These are phyloP conservation scores for Pollenia labialis DNA, from an alignment of 2,888 invertebrate genomes.

Conservation along the genomic window DNA sequence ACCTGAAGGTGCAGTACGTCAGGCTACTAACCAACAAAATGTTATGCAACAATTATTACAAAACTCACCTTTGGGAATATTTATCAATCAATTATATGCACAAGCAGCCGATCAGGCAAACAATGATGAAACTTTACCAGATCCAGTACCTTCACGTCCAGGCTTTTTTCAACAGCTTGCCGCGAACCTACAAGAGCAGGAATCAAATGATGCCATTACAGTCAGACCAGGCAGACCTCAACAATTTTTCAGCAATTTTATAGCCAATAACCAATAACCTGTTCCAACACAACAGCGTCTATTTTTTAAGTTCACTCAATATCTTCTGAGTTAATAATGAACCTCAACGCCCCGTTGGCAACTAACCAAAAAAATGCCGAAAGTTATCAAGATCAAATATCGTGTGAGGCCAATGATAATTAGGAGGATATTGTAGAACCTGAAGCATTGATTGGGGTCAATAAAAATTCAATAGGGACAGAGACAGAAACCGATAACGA, in stretches of 20 bases:
- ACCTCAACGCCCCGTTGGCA: neutral
- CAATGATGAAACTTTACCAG: slow-evolving; percentile 73
- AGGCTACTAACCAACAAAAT: slow-evolving; percentile 79
- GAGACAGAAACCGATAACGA: neutral
- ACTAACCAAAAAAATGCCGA: neutral
- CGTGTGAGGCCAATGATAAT: slow-evolving; percentile 77
- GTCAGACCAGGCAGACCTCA: slow-evolving; percentile 81
- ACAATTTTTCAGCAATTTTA: slow-evolving; percentile 79
- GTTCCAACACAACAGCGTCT: slow-evolving; percentile 76
- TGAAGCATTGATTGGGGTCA: slow-evolving; percentile 79
- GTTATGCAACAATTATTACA: slow-evolving; percentile 81
- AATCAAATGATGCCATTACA: slow-evolving; percentile 76
- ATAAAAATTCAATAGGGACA: neutral
- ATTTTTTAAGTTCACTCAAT: slow-evolving; percentile 81
- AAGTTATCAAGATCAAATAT: too few species aligned
- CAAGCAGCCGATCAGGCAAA: slow-evolving; percentile 74
- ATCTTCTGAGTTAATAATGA: slow-evolving; percentile 76
- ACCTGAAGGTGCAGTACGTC: slow-evolving; percentile 76
- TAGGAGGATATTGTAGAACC: slow-evolving; percentile 79
- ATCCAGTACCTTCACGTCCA: slow-evolving; percentile 78
- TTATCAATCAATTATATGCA: slow-evolving; percentile 77
- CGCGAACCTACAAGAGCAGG: slow-evolving; percentile 75
- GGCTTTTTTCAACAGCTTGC: slow-evolving; percentile 80
- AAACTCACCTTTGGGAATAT: slow-evolving; percentile 81
- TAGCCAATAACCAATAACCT: slow-evolving; percentile 76